Evolutionary conservation across 1,140 invertebrate genomes (phyloP).

Genomic region (Eueides isabella): DNA sequence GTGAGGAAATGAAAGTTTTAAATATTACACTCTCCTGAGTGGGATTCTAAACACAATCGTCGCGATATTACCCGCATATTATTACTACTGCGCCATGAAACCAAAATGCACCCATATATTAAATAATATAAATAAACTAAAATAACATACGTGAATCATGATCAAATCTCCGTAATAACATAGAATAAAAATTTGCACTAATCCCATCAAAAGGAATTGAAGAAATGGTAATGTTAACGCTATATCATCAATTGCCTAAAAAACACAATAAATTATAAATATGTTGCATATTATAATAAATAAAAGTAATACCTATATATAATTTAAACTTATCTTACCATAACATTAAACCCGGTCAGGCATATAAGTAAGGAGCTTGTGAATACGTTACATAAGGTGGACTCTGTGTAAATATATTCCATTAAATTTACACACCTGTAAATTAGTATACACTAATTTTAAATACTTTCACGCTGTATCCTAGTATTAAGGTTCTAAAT

Average conservation of each 20-base stretch:
- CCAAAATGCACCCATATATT: too few relatives aligned
- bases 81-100: too few relatives aligned
- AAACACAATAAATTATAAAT: slow-evolving; percentile 26
- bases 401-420: slow-evolving; percentile 50
- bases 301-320: not conserved
- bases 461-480: too few relatives aligned
- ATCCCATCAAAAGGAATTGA: slow-evolving; percentile 43
- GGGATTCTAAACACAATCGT: too few relatives aligned
- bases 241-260: slow-evolving; percentile 48
- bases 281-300: not conserved
- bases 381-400: slow-evolving; percentile 50
- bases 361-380: slow-evolving; percentile 58
- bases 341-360: slow-evolving; percentile 55
- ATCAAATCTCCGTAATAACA: slow-evolving; percentile 54
- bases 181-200: slow-evolving; percentile 53
- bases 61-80: too few relatives aligned
- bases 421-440: slow-evolving; percentile 55
- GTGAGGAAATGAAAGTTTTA: too few relatives aligned
- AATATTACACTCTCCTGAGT: too few relatives aligned
- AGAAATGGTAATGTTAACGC: slow-evolving; percentile 40
- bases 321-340: slow-evolving; percentile 37
- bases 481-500: too few relatives aligned
- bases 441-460: slow-evolving; percentile 9
- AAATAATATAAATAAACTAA: not conserved
- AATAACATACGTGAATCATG: slow-evolving; percentile 43